phyloP scores from a whole-genome alignment of 1,140 invertebrate genomes.

The Drosophila gunungcola region DNA sequence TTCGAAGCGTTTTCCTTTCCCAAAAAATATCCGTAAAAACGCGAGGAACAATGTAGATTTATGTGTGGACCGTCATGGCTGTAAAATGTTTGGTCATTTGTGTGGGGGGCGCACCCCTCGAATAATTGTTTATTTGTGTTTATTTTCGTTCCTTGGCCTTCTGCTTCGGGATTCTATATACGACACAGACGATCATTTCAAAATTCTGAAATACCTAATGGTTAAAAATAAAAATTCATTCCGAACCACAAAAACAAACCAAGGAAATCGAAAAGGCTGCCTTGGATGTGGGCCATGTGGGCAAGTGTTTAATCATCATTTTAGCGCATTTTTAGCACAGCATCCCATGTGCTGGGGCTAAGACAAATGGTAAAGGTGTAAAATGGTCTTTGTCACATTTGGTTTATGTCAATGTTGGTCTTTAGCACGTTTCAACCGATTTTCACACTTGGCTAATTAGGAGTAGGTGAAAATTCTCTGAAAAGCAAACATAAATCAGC shows the following conservation, averaged over 20 bases:
- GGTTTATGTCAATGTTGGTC: conserved; percentile 37
- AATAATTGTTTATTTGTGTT: conserved; percentile 25
- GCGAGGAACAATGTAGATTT: conserved; percentile 12
- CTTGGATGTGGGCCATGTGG: conserved; percentile 8
- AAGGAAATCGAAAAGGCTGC: background rate
- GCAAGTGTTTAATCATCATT: conserved; percentile 21
- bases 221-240: conserved; percentile 12
- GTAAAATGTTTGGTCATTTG: conserved; percentile 1
- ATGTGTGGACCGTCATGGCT: conserved; percentile 14
- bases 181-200: too few species aligned
- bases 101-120: conserved; percentile 16
- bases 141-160: background rate
- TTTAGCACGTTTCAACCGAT: conserved; percentile 39
- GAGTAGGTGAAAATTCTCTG: conserved; percentile 22
- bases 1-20: conserved; percentile 5
- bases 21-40: conserved; percentile 13
- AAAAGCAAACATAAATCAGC: conserved; percentile 14
- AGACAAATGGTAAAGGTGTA: conserved; percentile 16
- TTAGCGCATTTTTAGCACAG: conserved; percentile 8
- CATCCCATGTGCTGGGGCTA: background rate
- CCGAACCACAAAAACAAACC: background rate
- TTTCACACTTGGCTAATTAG: conserved; percentile 38
- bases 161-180: background rate
- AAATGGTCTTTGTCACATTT: conserved; percentile 26
- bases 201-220: background rate